phyloP scores from a whole-genome alignment of 2,113 vertebrate species.

The Apodemus sylvaticus region DNA sequence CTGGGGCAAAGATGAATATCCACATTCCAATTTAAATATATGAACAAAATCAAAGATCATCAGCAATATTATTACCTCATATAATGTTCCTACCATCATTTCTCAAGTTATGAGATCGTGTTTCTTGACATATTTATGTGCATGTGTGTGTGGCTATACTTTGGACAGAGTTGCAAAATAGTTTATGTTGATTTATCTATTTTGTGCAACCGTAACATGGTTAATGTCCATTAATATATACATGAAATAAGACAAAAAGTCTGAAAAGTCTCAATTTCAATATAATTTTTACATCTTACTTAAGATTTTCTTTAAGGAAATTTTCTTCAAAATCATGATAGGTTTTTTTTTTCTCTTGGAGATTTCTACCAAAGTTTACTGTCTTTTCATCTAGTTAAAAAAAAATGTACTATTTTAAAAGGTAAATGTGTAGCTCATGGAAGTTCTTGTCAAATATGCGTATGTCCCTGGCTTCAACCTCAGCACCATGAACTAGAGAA shows the following conservation, averaged over 20 bases:
- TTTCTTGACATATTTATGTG: constrained; percentile 21
- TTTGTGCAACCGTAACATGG: constrained; percentile 3
- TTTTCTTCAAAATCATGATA: neutral
- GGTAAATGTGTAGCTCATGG: neutral
- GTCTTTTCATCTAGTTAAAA: neutral
- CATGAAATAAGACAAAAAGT: constrained; percentile 27
- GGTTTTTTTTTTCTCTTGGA: constrained; percentile 27
- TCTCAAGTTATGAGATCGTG: neutral
- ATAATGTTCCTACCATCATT: constrained; percentile 34
- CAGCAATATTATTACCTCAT: neutral
- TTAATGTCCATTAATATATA: constrained; percentile 29
- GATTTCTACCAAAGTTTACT: constrained; percentile 22
- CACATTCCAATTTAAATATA: constrained; percentile 33
- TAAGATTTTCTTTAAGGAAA: neutral
- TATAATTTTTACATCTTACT: constrained; percentile 28
- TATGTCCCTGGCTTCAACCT: neutral
- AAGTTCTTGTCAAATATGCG: neutral
- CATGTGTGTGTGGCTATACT: neutral
- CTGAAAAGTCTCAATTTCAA: constrained; percentile 32
- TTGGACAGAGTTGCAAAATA: neutral
- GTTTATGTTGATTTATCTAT: neutral
- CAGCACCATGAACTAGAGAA: neutral
- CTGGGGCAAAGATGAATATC: neutral
- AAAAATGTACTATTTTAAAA: neutral
- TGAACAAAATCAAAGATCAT: neutral